Evolutionary conservation across 2,888 invertebrate genomes (phyloP).

Genomic region (Plebejus melissa): DNA sequence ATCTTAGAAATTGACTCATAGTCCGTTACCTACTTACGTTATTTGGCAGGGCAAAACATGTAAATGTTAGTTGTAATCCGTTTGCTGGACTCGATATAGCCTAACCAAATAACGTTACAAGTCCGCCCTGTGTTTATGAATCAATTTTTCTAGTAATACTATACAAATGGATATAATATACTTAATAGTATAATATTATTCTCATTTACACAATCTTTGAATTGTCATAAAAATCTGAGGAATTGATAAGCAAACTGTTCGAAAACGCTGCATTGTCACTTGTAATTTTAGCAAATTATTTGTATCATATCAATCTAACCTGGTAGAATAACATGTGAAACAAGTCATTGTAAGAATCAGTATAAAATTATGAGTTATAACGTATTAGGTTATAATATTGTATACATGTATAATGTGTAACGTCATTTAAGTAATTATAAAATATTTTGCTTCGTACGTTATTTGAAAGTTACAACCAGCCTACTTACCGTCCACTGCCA

Average conservation of each 20-base stretch:
- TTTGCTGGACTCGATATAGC: background rate
- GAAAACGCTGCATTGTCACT: background rate
- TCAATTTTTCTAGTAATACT: background rate
- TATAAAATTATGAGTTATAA: background rate
- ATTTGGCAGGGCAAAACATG: background rate
- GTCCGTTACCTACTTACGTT: background rate
- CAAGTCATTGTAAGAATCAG: background rate
- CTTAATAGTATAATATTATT: background rate
- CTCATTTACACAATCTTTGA: background rate
- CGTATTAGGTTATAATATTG: background rate
- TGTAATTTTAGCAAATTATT: background rate
- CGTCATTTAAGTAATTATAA: background rate
- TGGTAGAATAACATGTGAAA: background rate
- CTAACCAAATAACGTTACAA: background rate
- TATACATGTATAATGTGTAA: background rate
- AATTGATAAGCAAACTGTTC: background rate
- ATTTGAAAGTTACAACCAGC: conserved; percentile 32
- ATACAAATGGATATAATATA: background rate
- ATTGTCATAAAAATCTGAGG: background rate
- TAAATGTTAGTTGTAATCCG: background rate
- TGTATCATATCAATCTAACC: background rate
- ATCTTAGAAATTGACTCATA: background rate
- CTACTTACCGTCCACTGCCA: conserved; percentile 38
- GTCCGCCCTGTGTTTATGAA: background rate
- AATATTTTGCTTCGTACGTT: background rate